These are phyloP conservation scores for Rhizomys pruinosus DNA, from an alignment of 2,113 vertebrate species.

Conservation along the genomic window DNA sequence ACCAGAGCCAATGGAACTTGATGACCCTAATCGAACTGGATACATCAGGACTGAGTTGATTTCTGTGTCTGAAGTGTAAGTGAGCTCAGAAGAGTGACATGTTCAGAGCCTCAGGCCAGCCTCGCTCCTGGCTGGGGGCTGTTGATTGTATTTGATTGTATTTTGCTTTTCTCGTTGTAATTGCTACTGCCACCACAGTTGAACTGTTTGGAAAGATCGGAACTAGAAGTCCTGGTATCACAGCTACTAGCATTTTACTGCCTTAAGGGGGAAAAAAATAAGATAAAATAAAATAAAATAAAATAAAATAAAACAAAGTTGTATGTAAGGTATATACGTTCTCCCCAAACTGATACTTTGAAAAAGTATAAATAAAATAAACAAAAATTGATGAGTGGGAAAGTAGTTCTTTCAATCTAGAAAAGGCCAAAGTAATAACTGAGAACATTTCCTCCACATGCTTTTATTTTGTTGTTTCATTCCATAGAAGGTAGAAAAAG, in stretches of 20 bases:
- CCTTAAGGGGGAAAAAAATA: constrained; percentile 37
- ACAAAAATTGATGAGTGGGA: constrained; percentile 75
- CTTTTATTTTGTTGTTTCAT: constrained; percentile 81
- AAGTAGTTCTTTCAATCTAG: constrained; percentile 72
- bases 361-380: constrained; percentile 79
- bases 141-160: constrained; percentile 17
- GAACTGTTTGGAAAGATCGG: constrained; percentile 52
- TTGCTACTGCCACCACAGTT: not conserved
- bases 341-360: constrained; percentile 59
- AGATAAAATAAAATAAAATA: not conserved
- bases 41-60: constrained; percentile 98
- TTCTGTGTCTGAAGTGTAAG: constrained; percentile 98
- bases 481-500: constrained; percentile 78
- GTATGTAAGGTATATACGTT: constrained; percentile 69
- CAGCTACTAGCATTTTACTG: constrained; percentile 39
- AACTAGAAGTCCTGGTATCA: constrained; percentile 52
- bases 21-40: constrained; percentile 87
- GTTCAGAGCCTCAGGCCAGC: constrained; percentile 7
- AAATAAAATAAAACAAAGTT: constrained; percentile 31
- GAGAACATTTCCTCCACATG: constrained; percentile 66
- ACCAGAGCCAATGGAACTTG: constrained; percentile 95
- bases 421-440: constrained; percentile 70
- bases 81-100: constrained; percentile 72
- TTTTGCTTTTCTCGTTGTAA: constrained; percentile 48
- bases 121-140: constrained; percentile 49